Evolutionary conservation across 2,797 vertebrate genomes (phyloP).

Genomic region (Neostethus bicornis): DNA sequence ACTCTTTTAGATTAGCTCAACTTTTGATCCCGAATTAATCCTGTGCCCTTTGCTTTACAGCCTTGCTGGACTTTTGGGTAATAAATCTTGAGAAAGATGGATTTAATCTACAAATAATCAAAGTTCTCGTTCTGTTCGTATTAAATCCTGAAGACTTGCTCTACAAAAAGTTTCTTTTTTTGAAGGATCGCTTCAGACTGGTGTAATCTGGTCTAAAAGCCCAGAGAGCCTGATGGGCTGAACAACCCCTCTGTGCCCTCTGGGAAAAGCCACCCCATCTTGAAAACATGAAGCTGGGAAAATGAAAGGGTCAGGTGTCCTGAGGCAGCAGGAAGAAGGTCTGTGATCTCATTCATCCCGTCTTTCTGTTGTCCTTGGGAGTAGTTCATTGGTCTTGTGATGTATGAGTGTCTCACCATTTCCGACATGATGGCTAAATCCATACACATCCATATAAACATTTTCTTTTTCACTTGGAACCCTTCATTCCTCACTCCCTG

Average conservation of each 20-base stretch:
- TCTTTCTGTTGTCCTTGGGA: slow-evolving; percentile 68
- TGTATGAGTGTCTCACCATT: slow-evolving; percentile 57
- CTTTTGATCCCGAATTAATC: too few species aligned
- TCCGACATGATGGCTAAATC: slow-evolving; percentile 50
- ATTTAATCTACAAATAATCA: too few species aligned
- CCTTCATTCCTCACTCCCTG: slow-evolving; percentile 10
- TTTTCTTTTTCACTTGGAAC: slow-evolving; percentile 28
- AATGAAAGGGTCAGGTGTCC: slow-evolving; percentile 28
- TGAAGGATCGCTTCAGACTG: neutral
- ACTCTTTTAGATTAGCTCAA: too few species aligned
- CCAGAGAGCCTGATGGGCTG: slow-evolving; percentile 14
- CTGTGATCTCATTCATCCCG: slow-evolving; percentile 44
- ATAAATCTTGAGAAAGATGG: too few species aligned
- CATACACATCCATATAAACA: slow-evolving; percentile 29
- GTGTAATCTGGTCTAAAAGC: slow-evolving; percentile 11
- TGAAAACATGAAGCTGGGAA: neutral
- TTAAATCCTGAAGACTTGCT: too few species aligned
- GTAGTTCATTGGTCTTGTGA: slow-evolving; percentile 48
- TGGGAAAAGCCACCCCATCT: slow-evolving; percentile 25
- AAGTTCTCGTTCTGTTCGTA: too few species aligned
- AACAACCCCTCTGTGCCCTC: slow-evolving; percentile 16
- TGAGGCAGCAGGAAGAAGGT: slow-evolving; percentile 29
- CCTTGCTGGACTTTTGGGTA: too few species aligned
- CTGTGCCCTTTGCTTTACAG: too few species aligned
- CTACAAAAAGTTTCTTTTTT: neutral